Conservation (phyloP, 2,888 invertebrate species). For the Drosophila yooni region DNA sequence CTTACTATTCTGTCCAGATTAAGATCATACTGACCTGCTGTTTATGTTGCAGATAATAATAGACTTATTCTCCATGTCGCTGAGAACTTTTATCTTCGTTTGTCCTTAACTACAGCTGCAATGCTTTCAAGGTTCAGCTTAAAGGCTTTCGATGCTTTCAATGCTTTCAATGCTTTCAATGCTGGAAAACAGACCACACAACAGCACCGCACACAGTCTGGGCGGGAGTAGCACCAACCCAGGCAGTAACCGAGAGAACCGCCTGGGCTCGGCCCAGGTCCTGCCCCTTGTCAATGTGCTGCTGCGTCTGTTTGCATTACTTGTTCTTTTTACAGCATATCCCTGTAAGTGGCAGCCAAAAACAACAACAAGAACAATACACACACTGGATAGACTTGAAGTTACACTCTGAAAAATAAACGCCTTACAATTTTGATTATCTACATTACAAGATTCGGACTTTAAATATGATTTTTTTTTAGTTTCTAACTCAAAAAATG, state of each 20-base stretch:
- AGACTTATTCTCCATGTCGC: constrained; percentile 13
- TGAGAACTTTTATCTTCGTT: constrained; percentile 7
- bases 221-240: neutral
- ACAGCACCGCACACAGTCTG: constrained; percentile 31
- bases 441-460: too few species aligned
- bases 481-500: neutral
- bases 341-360: constrained; percentile 15
- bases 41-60: neutral
- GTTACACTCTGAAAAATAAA: neutral
- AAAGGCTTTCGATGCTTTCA: constrained; percentile 11
- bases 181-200: constrained; percentile 41
- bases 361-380: constrained; percentile 5
- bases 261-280: constrained; percentile 1
- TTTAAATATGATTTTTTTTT: neutral
- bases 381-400: constrained; percentile 1
- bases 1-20: neutral
- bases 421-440: neutral
- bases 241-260: constrained; percentile 3
- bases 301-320: constrained; percentile 76
- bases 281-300: constrained; percentile 51
- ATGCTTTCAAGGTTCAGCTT: constrained; percentile 15
- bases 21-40: constrained; percentile 6
- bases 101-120: constrained; percentile 1
- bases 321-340: constrained; percentile 61
- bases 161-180: neutral